Evolutionary conservation across 2,797 vertebrate species (phyloP).

Genomic region (Xiphorhynchus erythropygius): DNA sequence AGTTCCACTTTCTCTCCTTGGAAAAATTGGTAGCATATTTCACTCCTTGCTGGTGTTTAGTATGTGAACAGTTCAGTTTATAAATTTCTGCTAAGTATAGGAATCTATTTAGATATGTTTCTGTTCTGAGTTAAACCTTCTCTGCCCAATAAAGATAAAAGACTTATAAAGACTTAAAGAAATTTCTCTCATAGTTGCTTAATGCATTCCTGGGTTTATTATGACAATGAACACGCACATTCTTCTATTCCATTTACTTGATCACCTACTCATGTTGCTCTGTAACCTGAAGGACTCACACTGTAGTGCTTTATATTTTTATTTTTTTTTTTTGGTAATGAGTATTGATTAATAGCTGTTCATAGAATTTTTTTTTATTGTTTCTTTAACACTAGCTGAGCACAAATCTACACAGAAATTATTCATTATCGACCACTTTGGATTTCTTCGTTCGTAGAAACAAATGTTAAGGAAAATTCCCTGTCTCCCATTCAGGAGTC

Average conservation of each 20-base stretch:
- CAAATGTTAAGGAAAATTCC: neutral
- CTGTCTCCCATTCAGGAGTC: neutral
- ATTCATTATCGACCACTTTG: neutral
- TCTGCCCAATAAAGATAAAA: neutral
- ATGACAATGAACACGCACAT: neutral
- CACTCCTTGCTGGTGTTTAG: neutral
- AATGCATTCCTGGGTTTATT: neutral
- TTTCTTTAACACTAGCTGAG: neutral
- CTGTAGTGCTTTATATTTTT: neutral
- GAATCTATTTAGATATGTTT: neutral
- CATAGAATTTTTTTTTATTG: no score
- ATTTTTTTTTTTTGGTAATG: neutral
- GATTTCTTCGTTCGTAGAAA: neutral
- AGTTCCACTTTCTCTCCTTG: neutral
- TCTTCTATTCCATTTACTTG: neutral
- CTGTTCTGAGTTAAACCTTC: neutral
- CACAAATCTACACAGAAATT: neutral
- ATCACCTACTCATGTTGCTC: neutral
- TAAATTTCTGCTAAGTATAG: neutral
- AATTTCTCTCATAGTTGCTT: neutral
- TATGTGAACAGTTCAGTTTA: neutral
- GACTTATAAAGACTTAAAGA: neutral
- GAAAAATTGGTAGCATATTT: neutral
- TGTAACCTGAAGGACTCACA: neutral
- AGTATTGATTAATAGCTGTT: neutral